These are phyloP conservation scores for Capreolus pygargus DNA, from an alignment of 2,113 vertebrate genomes.

Conservation along the genomic window DNA sequence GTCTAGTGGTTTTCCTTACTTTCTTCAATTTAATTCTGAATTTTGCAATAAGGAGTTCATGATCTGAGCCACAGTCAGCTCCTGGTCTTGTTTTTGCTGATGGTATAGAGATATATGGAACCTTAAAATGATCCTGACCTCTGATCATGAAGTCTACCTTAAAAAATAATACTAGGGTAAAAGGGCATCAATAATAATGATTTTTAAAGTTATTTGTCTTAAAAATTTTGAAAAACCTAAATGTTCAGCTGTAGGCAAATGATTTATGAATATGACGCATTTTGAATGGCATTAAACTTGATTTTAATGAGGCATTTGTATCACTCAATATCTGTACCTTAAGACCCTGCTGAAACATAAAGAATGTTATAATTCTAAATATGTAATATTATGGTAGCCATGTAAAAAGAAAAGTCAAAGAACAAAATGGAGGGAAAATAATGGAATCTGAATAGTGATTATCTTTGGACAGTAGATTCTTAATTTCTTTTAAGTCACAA, in stretches of 20 bases:
- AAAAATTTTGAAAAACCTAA: neutral
- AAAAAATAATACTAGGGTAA: conserved; percentile 4
- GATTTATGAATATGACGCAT: neutral
- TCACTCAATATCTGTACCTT: neutral
- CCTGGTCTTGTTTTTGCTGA: neutral
- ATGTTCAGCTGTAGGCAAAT: neutral
- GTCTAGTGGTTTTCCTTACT: neutral
- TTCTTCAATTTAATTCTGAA: neutral
- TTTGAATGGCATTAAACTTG: neutral
- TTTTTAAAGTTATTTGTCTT: neutral
- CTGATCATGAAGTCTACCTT: neutral
- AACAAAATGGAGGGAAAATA: neutral
- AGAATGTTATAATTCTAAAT: neutral
- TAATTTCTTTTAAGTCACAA: neutral
- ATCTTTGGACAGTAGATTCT: neutral
- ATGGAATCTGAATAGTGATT: neutral
- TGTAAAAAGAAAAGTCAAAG: neutral
- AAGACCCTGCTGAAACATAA: neutral
- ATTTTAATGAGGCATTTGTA: neutral
- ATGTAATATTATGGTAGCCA: neutral
- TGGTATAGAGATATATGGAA: neutral
- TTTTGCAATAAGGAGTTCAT: neutral
- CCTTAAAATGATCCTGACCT: neutral
- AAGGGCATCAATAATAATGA: neutral
- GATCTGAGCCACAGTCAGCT: neutral